These are phyloP conservation scores for Adelognathus sp. DNA, from an alignment of 2,888 invertebrate genomes.

Conservation along the genomic window DNA sequence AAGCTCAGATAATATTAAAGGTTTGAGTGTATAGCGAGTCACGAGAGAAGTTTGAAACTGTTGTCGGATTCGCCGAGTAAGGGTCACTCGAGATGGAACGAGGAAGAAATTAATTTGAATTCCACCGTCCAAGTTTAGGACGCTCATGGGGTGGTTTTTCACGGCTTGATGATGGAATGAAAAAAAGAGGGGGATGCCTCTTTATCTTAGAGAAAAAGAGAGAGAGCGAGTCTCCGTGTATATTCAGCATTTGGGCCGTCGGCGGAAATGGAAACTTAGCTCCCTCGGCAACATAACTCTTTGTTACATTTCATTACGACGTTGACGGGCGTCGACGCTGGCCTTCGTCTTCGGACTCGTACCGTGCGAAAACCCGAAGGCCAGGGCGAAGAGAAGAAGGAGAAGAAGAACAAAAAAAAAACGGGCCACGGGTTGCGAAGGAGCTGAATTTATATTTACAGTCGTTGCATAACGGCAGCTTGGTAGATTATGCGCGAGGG, in stretches of 20 bases:
- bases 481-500: slow-evolving; percentile 44
- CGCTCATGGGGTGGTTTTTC: neutral
- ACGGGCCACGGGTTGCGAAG: slow-evolving; percentile 37
- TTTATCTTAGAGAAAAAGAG: neutral
- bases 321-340: slow-evolving; percentile 43
- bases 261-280: slow-evolving; percentile 44
- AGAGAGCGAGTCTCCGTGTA: too few species aligned
- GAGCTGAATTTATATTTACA: slow-evolving; percentile 56
- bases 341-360: slow-evolving; percentile 33
- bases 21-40: neutral
- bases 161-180: slow-evolving; percentile 11
- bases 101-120: slow-evolving; percentile 44
- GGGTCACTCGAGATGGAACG: neutral
- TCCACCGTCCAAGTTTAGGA: slow-evolving; percentile 32
- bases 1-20: slow-evolving; percentile 16
- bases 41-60: neutral
- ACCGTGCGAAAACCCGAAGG: neutral
- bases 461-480: slow-evolving; percentile 49
- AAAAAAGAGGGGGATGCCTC: slow-evolving; percentile 24
- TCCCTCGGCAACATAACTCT: slow-evolving; percentile 42
- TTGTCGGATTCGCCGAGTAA: slow-evolving; percentile 3
- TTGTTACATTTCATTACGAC: slow-evolving; percentile 49
- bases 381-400: neutral
- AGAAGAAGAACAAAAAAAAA: neutral
- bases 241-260: slow-evolving; percentile 7